Evolutionary conservation across 2,888 invertebrate species (phyloP), one percentile per base, ranked within the genome.

Genomic region (Apocheima hispidaria): DNA sequence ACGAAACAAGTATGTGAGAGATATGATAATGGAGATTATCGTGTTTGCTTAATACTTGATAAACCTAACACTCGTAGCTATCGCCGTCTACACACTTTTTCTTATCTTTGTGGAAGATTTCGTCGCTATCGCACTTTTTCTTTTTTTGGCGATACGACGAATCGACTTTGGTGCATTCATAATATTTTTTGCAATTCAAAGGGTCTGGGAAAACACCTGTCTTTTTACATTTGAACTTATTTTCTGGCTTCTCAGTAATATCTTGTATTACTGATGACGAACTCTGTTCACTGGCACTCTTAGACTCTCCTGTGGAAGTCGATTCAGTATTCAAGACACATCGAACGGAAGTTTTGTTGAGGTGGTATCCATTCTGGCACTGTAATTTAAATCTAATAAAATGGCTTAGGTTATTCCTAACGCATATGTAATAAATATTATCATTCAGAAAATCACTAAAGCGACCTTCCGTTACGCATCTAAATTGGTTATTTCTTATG

Each of bases 391-490:
- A 91, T 74, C 86, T 79, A 41, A 84, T 63, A 60, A 84, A 90
- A 30, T 62, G 66, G 40, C 73, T 65, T 2, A 70, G 20, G 18
- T 62, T 75, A 67, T 80, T 79, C 68, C 75, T 83, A 28, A 87
- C 75, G 72, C 94, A 94, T 51, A 90, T 84, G 61, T 88, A 88
- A 68, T 93, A 93, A 60, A 83, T 70, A 66, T 92, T 85, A 64
- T 88, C 85, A 50, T 78, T 78, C 30, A 82, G 73, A 41, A 82
- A 72, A 61, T 89, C 87, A 63, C 75, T 78, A 70, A 88, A 94
- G 50, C 89, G 81, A 2, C 93, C 92, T 69, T 80, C 81, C 21
- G 78, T 66, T 35, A 83, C 75, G 76, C 94, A 94, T 69, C 82
- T 80, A 71, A 93, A 93, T 73, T 93, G 88, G 65, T 89, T 88